Evolutionary conservation across 2,888 invertebrate genomes (phyloP).

Genomic region (Sphaerophoria taeniata): DNA sequence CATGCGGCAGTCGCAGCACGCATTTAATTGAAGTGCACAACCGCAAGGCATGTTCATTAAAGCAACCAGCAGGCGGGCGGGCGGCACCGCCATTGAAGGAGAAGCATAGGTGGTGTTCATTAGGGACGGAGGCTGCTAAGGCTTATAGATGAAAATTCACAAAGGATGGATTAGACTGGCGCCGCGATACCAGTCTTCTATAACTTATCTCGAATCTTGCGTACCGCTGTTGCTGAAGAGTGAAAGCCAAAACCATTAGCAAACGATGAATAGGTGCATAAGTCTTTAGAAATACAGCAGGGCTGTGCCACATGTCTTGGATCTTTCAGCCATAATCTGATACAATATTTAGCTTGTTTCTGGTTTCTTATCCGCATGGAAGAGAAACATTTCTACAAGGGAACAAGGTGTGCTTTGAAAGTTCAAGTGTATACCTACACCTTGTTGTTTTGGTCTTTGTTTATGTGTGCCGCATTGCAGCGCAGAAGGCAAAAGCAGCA

Average conservation of each 20-base stretch:
- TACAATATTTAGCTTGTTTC: slow-evolving; percentile 29
- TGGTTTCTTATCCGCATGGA: neutral
- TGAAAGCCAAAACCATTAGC: slow-evolving; percentile 40
- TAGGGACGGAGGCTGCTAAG: slow-evolving; percentile 14
- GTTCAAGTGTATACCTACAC: slow-evolving; percentile 11
- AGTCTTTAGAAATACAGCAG: slow-evolving; percentile 1
- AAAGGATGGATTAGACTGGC: slow-evolving; percentile 30
- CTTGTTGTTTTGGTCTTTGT: slow-evolving; percentile 28
- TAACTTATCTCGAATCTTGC: neutral
- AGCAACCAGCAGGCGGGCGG: neutral
- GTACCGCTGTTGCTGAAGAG: neutral
- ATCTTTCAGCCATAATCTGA: slow-evolving; percentile 48
- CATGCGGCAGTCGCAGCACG: slow-evolving; percentile 33
- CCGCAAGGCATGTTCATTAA: slow-evolving; percentile 37
- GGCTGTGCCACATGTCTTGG: slow-evolving; percentile 16
- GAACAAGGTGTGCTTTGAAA: slow-evolving; percentile 51
- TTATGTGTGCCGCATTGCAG: slow-evolving; percentile 35
- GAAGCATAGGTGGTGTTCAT: slow-evolving; percentile 5
- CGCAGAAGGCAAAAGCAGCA: neutral
- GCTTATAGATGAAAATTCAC: slow-evolving; percentile 22
- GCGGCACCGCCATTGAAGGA: neutral
- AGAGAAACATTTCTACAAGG: slow-evolving; percentile 48
- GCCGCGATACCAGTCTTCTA: neutral
- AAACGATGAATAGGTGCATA: slow-evolving; percentile 56
- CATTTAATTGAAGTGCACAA: slow-evolving; percentile 52